Evolutionary conservation across 2,797 vertebrate genomes (phyloP).

Genomic region (Labeo calbasu): DNA sequence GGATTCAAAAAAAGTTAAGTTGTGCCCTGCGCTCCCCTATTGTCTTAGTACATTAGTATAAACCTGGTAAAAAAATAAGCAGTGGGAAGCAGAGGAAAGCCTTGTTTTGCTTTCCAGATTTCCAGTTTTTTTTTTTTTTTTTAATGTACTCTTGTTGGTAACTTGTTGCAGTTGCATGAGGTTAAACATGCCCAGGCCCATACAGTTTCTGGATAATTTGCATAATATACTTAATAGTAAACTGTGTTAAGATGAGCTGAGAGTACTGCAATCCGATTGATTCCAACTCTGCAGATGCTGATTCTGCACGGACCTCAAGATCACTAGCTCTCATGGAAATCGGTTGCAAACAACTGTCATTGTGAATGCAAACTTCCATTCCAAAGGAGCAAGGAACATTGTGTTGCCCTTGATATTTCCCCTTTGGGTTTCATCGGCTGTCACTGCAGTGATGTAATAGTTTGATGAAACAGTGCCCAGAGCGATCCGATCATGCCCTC

Average conservation of each 20-base stretch:
- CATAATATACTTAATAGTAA: neutral
- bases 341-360: neutral
- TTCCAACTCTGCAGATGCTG: neutral
- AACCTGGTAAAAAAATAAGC: neutral
- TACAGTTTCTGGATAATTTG: neutral
- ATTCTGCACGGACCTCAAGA: neutral
- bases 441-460: neutral
- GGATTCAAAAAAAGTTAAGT: too few species aligned
- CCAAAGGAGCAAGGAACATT: neutral
- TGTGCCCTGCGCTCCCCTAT: too few species aligned
- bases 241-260: neutral
- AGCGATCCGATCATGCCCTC: neutral
- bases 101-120: too few species aligned
- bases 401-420: neutral
- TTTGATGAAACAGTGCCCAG: neutral
- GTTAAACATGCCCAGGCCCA: neutral
- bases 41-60: neutral
- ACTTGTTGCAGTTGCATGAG: neutral
- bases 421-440: neutral
- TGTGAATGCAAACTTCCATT: neutral
- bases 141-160: neutral
- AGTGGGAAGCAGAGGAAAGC: too few species aligned
- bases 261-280: neutral
- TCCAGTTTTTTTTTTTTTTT: too few species aligned
- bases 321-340: neutral